Base-by-base conservation (phyloP, 1,140 invertebrate species). In the Zophobas morio region DNA sequence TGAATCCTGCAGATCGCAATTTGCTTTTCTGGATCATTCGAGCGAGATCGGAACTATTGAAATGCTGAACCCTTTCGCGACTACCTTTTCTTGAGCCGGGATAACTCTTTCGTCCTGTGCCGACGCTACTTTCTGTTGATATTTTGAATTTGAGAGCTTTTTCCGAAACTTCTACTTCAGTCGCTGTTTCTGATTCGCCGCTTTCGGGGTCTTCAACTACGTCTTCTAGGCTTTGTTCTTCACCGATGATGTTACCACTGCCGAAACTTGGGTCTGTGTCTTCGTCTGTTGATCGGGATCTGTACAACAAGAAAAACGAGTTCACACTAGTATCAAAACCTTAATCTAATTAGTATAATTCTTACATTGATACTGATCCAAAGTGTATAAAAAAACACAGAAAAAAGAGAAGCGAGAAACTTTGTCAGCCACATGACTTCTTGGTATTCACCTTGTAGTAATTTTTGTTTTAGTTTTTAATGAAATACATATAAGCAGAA, bases 111-210 rank as follows among this genome's bases (percentile, higher is more conserved):
- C 90, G 82, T 0, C 90, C 90, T 8, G 84, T 82, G 5, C 85
- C 60, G 4, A 85, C 86, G 57, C 84, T 86, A 70, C 90, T 89
- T 82, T 94, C 92, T 0, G 93, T 94, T 6, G 93, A 92, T 75
- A 93, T 92, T 82, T 93, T 93, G 79, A 93, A 93, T 81, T 94
- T 94, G 0, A 94, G 88, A 1, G 93, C 91, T 82, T 93, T 93
- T 81, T 94, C 93, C 63, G 92, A 93, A 63, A 94, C 89, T 80
- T 93, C 93, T 0, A 94, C 93, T 85, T 94, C 93, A 8, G 92
- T 94, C 4, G 91, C 92, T 1, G 92, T 93, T 81, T 84, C 83
- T 92, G 92, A 89, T 77, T 93, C 92, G 0, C 91, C 92, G 79
- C 89, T 92, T 76, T 91, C 91, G 6, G 89, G 86, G 76, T 90